A percentile compares a stretch with the other conserved stretches of the same genome.
Conservation (phyloP, 2,888 invertebrate genomes). For the Drosophila lutescens region DNA sequence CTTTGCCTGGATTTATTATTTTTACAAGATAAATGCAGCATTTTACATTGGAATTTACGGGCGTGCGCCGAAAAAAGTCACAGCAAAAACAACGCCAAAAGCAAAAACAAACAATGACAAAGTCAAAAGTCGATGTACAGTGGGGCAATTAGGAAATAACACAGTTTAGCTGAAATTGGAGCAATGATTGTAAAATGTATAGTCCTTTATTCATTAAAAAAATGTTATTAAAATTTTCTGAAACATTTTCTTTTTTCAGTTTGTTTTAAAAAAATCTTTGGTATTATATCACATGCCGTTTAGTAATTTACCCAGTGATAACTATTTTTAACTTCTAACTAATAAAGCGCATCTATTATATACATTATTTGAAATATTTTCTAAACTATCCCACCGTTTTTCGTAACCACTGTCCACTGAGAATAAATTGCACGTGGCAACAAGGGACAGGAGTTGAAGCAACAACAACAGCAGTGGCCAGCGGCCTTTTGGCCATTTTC, state of each 20-base stretch:
- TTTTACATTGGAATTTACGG: conserved; percentile 79
- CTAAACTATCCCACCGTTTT: conserved; percentile 2
- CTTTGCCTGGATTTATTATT: conserved; percentile 74
- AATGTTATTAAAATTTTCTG: too few relatives aligned
- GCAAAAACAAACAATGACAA: conserved; percentile 57
- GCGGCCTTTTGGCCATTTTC: conserved; percentile 72
- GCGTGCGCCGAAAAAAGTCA: conserved; percentile 59
- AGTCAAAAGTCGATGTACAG: conserved; percentile 68
- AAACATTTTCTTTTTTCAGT: too few relatives aligned
- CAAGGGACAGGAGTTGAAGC: conserved; percentile 28
- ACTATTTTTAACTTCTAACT: too few relatives aligned
- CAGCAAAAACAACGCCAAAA: conserved; percentile 38
- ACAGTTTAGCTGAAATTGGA: too few relatives aligned
- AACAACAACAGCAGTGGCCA: conserved; percentile 24
- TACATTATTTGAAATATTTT: not conserved
- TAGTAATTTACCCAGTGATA: too few relatives aligned
- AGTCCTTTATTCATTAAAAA: too few relatives aligned
- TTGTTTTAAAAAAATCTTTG: too few relatives aligned
- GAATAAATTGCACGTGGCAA: conserved; percentile 50
- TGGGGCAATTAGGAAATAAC: conserved; percentile 47
- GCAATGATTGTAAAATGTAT: too few relatives aligned
- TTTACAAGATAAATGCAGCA: conserved; percentile 81
- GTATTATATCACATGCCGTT: too few relatives aligned
- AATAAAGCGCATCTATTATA: too few relatives aligned
- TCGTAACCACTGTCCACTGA: conserved; percentile 49